phyloP scores from a whole-genome alignment of 2,113 vertebrate species.

The Danio rerio region DNA sequence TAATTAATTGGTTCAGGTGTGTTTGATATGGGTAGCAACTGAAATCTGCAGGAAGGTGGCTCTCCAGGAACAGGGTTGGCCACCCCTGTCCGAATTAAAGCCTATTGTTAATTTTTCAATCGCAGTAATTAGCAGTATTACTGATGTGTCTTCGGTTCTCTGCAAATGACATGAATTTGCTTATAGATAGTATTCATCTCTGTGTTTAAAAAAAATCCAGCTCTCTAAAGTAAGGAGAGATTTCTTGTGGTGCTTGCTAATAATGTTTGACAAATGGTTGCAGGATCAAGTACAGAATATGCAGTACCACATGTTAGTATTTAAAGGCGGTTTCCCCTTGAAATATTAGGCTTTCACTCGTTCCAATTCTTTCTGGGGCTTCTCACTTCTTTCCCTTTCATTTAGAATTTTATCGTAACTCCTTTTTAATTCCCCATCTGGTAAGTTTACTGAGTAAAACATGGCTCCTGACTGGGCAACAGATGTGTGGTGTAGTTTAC shows the following conservation, averaged over 20 bases:
- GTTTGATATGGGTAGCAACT: too few species aligned
- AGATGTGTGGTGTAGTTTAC: slow-evolving; percentile 78
- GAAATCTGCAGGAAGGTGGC: too few species aligned
- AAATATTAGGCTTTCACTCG: slow-evolving; percentile 59
- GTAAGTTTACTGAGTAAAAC: slow-evolving; percentile 76
- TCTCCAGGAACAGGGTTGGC: too few species aligned
- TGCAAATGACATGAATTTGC: too few species aligned
- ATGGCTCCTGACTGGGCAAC: slow-evolving; percentile 75
- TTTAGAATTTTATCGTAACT: slow-evolving; percentile 70
- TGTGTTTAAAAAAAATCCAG: too few species aligned
- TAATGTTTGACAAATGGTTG: slow-evolving; percentile 48
- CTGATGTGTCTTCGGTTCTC: not conserved
- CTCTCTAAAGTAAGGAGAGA: not conserved
- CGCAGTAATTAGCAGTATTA: not conserved
- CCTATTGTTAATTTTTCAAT: not conserved
- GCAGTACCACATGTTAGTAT: slow-evolving; percentile 43
- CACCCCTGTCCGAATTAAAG: too few species aligned
- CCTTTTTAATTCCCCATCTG: slow-evolving; percentile 76
- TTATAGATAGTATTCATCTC: too few species aligned
- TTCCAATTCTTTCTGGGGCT: slow-evolving; percentile 63
- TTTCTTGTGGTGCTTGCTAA: slow-evolving; percentile 2
- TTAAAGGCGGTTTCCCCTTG: slow-evolving; percentile 47
- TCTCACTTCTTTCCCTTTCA: slow-evolving; percentile 65
- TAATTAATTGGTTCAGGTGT: too few species aligned
- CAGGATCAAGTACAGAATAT: slow-evolving; percentile 18